Base-by-base conservation (phyloP, 1,140 invertebrate genomes). In the Aphelenchoides avenae region DNA sequence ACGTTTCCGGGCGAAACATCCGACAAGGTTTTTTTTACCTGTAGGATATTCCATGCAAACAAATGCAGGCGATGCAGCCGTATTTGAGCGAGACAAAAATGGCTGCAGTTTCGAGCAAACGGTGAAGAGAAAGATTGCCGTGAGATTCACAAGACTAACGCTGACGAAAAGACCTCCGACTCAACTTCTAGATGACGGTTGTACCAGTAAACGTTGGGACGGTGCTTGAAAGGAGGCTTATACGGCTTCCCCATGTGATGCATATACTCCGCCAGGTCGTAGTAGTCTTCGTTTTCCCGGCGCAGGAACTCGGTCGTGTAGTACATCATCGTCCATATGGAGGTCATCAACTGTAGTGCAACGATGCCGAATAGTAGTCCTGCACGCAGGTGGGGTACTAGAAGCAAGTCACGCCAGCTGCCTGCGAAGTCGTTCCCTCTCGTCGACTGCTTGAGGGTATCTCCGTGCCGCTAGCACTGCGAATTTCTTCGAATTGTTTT, bases 241-340 rank as follows among this genome's bases (percentile, higher is more conserved):
- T 7, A 30, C 5, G 5, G 0, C 5, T 55, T 5, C 9, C 20
- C 69, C 6, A 44, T 33, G 6, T 52, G 50, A 1, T 64, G 69
- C 4, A 70, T 42, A 20, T 27, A 27, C 33, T 69, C 60, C 11
- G 66, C 67, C 20, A 52, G 22, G 7, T 59, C 40, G 31, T 49
- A n/a, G n/a, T n/a, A 30, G 7, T 50, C 48, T 11, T 68, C 57
- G 24, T 52, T 63, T 13, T 59, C 54, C 7, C 43, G 36, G n/a
- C 47, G 30, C 5, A 69, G 41, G 20, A 69, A 64, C 15, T 69
- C 66, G 5, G 66, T 69, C 7, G 66, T 68, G 33, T 49, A 68
- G 29, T 59, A 69, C 13, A 69, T 41, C 3, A 69, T 29, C 26
- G 66, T 59, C 66, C 66, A 69, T 13, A 69, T 43, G 2, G 65